These are phyloP conservation scores for Metallyticus violacea DNA, from an alignment of 2,888 invertebrate genomes.

Conservation along the genomic window DNA sequence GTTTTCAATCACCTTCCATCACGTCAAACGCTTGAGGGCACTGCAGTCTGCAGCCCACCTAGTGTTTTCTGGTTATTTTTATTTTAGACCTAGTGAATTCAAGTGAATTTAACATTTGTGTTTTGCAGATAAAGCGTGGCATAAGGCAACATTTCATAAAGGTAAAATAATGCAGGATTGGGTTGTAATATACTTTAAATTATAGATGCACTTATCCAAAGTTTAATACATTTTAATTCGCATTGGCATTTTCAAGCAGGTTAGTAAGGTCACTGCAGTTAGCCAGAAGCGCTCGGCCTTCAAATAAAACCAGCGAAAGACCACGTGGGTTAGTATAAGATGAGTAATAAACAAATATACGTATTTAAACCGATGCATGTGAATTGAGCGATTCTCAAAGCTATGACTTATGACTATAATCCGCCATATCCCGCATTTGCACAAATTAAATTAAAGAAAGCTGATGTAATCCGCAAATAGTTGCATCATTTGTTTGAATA, in stretches of 20 bases:
- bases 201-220: neutral
- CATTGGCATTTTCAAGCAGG: neutral
- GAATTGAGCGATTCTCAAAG: neutral
- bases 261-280: neutral
- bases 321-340: neutral
- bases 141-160: neutral
- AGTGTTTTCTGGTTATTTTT: neutral
- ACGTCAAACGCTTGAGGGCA: no score
- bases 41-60: neutral
- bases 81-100: neutral
- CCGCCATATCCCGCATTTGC: neutral
- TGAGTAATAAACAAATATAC: no score
- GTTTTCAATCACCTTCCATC: no score
- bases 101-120: neutral
- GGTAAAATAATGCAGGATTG: neutral
- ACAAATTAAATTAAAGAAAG: neutral
- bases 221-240: neutral
- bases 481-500: neutral
- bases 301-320: neutral
- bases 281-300: neutral
- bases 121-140: neutral
- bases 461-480: neutral
- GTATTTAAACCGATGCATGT: neutral
- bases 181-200: neutral
- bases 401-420: neutral